Evolutionary conservation across 2,797 vertebrate species (phyloP), one percentile per base, ranked within the genome.

Genomic region (Gadopsis bispinosus): DNA sequence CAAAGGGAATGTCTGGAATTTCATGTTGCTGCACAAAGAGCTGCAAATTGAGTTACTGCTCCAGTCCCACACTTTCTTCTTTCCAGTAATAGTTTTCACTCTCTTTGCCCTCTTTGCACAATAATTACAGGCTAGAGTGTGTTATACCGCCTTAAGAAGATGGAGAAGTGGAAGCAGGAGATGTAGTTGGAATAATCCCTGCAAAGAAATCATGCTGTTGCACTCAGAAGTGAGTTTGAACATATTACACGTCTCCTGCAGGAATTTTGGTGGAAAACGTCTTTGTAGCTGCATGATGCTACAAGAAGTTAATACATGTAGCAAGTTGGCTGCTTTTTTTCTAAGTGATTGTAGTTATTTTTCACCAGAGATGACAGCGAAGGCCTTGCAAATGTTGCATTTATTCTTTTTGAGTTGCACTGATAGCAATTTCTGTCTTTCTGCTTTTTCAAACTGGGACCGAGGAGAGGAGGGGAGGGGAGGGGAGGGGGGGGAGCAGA

Each of bases 391-490:
- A 72, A 83, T 64, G 64, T 63, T 66, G 33, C 67, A 68, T 69
- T 77, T 78, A 54, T 72, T 73, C 33, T 77, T 79, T 56, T 74
- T 83, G 72, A 48, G 56, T 60, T 73, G 81, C 75, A 79, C 81
- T 77, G 81, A 82, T 89, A 73, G 92, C 85, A 83, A 69, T 92
- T 88, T 88, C 56, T 87, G 67, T 86, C 79, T 83, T 85, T 86
- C 58, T 75, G 64, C 66, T 76, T 88, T 82, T 82, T 80, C 80
- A 72, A 88, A 89, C 74, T 88, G 53, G 39, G 73, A 19, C 33
- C 33, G 22, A 9, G 29, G 11, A 26, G 7, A 26, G 19, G 7
- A 8, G 8, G 7, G 31, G 19, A 19, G 1, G 19, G 6, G 12
- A 22, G 43, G 10, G 29, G n/a, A n/a, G n/a, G n/a, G n/a, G n/a